phyloP scores from a whole-genome alignment of 2,888 invertebrate genomes.

The Galeruca laticollis region DNA sequence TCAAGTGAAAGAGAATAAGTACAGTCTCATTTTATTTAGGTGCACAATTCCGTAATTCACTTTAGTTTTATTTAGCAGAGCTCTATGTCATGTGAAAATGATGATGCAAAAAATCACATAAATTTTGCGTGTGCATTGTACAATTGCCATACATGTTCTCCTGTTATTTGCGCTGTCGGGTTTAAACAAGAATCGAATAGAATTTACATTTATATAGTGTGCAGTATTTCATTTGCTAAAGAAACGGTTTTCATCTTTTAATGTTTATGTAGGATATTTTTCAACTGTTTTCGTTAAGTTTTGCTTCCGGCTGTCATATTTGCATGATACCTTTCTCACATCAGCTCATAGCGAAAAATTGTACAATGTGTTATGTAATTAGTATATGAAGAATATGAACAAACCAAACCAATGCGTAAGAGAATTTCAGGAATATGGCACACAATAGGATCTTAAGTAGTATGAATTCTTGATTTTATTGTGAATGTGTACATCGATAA shows the following conservation, averaged over 20 bases:
- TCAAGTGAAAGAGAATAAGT: neutral
- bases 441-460: too few relatives aligned
- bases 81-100: neutral
- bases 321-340: too few relatives aligned
- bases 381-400: too few relatives aligned
- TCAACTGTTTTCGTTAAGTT: neutral
- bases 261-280: neutral
- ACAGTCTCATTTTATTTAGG: neutral
- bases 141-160: slow-evolving; percentile 30
- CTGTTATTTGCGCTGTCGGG: slow-evolving; percentile 32
- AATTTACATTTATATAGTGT: slow-evolving; percentile 40
- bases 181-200: slow-evolving; percentile 36
- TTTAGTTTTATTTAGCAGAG: neutral
- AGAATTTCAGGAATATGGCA: too few relatives aligned
- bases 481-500: too few relatives aligned
- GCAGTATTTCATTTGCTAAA: slow-evolving; percentile 26
- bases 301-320: neutral
- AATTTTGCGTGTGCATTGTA: slow-evolving; percentile 26
- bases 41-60: neutral
- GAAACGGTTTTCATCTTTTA: slow-evolving; percentile 24
- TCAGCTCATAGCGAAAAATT: too few relatives aligned
- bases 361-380: too few relatives aligned
- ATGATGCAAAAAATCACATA: slow-evolving; percentile 18
- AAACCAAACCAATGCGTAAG: too few relatives aligned
- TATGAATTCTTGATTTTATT: too few relatives aligned